phyloP scores from a whole-genome alignment of 1,140 invertebrate genomes.

The Nephotettix cincticeps region DNA sequence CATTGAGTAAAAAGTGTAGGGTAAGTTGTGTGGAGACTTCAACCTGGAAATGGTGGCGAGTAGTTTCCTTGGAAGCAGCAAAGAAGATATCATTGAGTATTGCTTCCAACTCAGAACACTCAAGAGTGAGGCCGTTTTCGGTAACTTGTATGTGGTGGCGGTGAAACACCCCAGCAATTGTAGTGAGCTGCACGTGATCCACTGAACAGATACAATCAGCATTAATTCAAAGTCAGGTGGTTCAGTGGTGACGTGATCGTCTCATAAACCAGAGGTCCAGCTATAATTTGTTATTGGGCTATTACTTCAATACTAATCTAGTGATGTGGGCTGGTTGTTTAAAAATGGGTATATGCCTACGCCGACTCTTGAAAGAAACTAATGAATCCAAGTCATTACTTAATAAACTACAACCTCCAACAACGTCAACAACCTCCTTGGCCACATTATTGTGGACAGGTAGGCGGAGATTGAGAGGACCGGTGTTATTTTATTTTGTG shows the following conservation, averaged over 20 bases:
- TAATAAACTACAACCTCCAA: no score
- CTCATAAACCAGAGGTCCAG: background rate
- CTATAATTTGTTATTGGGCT: no score
- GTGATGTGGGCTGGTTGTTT: no score
- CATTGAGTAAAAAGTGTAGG: constrained; percentile 61
- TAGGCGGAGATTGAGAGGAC: background rate
- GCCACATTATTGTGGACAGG: background rate
- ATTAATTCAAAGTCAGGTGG: no score
- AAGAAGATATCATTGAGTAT: constrained; percentile 64
- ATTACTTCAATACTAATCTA: no score
- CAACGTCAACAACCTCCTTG: background rate
- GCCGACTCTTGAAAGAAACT: no score
- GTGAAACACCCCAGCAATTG: constrained; percentile 58
- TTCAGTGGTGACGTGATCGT: background rate
- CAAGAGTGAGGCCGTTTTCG: constrained; percentile 56
- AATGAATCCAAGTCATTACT: no score
- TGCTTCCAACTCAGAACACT: constrained; percentile 58
- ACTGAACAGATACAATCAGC: constrained; percentile 52
- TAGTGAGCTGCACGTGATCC: constrained; percentile 55
- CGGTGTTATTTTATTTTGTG: no score
- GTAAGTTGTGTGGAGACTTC: constrained; percentile 57
- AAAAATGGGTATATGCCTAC: no score
- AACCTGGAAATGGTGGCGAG: constrained; percentile 53
- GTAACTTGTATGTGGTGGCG: constrained; percentile 59
- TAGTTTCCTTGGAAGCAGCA: constrained; percentile 58